phyloP scores from a whole-genome alignment of 2,113 vertebrate genomes.

The Eulacestoma nigropectus region DNA sequence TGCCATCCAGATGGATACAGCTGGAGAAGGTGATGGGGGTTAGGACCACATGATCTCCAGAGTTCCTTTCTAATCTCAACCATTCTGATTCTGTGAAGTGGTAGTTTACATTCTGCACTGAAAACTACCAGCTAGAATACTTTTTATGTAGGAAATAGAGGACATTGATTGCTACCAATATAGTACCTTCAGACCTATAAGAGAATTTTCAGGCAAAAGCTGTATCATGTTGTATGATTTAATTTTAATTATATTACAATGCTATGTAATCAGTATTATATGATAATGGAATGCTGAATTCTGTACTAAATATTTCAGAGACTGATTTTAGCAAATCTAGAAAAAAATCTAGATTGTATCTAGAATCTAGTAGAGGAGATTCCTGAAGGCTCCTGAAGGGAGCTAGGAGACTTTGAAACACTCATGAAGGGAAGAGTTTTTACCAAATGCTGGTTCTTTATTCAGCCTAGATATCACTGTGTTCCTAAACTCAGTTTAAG shows the following conservation, averaged over 20 bases:
- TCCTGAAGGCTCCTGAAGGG: background rate
- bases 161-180: background rate
- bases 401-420: background rate
- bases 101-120: background rate
- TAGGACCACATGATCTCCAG: background rate
- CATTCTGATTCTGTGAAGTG: background rate
- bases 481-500: background rate
- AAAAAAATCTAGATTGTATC: background rate
- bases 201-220: background rate
- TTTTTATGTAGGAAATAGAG: background rate
- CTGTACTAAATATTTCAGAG: background rate
- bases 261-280: background rate
- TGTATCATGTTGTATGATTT: background rate
- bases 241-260: background rate
- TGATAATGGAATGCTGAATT: background rate
- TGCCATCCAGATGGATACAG: background rate
- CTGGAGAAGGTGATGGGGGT: rapidly evolving
- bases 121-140: background rate
- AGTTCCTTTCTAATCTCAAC: background rate
- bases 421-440: background rate
- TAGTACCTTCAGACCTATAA: background rate
- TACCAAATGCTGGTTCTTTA: background rate
- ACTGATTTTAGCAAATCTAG: background rate
- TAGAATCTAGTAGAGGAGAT: background rate
- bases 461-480: background rate